Conservation (phyloP, 2,888 invertebrate species). For the Boloria euphrosyne region DNA sequence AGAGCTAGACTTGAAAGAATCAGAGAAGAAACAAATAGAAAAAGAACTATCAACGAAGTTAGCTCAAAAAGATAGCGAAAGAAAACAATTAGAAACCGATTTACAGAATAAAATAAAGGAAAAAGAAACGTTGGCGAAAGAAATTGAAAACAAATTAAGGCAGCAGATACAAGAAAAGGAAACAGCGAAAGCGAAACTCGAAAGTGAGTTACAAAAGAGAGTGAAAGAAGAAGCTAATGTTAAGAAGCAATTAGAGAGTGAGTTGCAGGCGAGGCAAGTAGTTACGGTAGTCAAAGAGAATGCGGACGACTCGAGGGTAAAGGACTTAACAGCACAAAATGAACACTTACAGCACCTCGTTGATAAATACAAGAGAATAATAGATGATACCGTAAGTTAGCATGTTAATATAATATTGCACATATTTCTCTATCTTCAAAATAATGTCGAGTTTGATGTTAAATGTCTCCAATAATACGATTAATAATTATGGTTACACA, state of each 20-base stretch:
- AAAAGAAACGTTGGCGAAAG: conserved; percentile 34
- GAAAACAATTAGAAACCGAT: conserved; percentile 34
- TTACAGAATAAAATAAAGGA: conserved; percentile 35
- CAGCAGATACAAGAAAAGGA: conserved; percentile 38
- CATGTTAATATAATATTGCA: too few relatives aligned
- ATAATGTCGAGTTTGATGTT: too few relatives aligned
- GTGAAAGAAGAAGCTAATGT: conserved; percentile 42
- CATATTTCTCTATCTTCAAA: too few relatives aligned
- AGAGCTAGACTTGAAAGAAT: conserved; percentile 46
- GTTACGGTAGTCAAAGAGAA: conserved; percentile 34
- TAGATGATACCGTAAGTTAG: conserved; percentile 88
- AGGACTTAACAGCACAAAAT: conserved; percentile 83
- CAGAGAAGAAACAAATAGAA: conserved; percentile 35
- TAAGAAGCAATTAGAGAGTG: conserved; percentile 37
- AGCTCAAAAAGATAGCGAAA: conserved; percentile 38
- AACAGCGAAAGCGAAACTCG: conserved; percentile 34
- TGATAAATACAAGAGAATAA: conserved; percentile 87
- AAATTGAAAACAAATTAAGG: conserved; percentile 35
- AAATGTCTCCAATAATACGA: too few relatives aligned
- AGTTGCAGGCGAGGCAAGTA: conserved; percentile 40
- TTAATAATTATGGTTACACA: too few relatives aligned
- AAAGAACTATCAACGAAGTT: conserved; percentile 30
- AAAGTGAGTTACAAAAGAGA: conserved; percentile 39
- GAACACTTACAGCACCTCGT: conserved; percentile 84
- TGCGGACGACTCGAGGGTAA: conserved; percentile 55